A percentile compares a stretch with the other conserved stretches of the same genome.
Evolutionary conservation across 2,797 vertebrate species (phyloP).

Genomic region (Phoebastria nigripes): DNA sequence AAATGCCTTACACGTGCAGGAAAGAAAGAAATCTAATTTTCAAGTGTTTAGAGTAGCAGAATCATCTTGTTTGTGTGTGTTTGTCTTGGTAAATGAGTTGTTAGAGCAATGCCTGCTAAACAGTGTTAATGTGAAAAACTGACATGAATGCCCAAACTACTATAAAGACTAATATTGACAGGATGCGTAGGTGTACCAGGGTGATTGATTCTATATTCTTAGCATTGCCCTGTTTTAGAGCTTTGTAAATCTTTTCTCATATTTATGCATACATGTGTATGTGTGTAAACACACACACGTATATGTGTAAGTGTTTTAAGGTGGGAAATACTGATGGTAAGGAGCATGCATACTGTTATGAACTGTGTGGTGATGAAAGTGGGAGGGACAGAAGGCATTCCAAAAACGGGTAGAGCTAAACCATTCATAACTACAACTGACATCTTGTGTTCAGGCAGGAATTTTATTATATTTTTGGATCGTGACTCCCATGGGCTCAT

Average conservation of each 20-base stretch:
- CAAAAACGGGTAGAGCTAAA: neutral
- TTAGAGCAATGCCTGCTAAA: neutral
- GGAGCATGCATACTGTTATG: constrained; percentile 12
- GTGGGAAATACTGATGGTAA: neutral
- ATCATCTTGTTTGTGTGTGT: neutral
- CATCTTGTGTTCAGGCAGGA: neutral
- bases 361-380: neutral
- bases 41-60: constrained; percentile 42
- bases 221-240: neutral
- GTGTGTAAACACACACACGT: neutral
- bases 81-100: constrained; percentile 17
- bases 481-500: neutral
- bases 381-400: constrained; percentile 26
- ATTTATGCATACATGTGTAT: neutral
- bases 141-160: neutral
- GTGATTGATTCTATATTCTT: neutral
- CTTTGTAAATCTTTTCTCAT: constrained; percentile 8
- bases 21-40: neutral
- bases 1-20: constrained; percentile 72
- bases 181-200: neutral
- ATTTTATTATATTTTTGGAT: neutral
- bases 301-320: neutral
- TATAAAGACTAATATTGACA: neutral
- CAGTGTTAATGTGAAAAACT: constrained; percentile 8
- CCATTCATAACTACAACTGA: neutral